These are phyloP conservation scores for Branchellion lobata DNA, from an alignment of 2,888 invertebrate genomes.

Conservation along the genomic window DNA sequence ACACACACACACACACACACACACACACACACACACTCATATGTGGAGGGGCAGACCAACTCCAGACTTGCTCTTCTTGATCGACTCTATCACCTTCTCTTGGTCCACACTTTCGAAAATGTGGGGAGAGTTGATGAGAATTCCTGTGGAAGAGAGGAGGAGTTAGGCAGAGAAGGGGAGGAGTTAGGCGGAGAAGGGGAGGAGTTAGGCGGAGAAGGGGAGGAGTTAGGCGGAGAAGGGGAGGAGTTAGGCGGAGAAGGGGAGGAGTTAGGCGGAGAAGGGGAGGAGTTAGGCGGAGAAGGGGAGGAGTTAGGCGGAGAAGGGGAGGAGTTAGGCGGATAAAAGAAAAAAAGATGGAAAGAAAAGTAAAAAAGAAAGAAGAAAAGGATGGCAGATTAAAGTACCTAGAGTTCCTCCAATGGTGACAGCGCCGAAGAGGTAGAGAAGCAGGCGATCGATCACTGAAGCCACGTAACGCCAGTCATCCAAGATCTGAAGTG, in stretches of 20 bases:
- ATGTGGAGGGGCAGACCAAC: slow-evolving; percentile 17
- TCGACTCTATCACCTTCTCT: slow-evolving; percentile 44
- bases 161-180: neutral
- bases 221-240: too few species aligned
- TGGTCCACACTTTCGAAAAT: slow-evolving; percentile 96
- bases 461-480: slow-evolving; percentile 99
- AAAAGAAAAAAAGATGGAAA: too few species aligned
- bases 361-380: neutral
- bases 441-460: slow-evolving; percentile 89
- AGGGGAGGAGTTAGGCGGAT: too few species aligned
- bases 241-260: too few species aligned
- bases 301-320: too few species aligned
- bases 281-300: too few species aligned
- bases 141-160: too few species aligned
- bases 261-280: too few species aligned
- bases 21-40: neutral
- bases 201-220: too few species aligned
- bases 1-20: neutral
- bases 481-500: slow-evolving; percentile 86
- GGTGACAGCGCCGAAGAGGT: slow-evolving; percentile 92
- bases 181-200: neutral
- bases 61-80: slow-evolving; percentile 47
- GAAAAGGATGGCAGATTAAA: neutral
- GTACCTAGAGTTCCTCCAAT: slow-evolving; percentile 83
- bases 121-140: slow-evolving; percentile 94